phyloP scores from a whole-genome alignment of 2,113 vertebrate genomes.

The Holacanthus passer region DNA sequence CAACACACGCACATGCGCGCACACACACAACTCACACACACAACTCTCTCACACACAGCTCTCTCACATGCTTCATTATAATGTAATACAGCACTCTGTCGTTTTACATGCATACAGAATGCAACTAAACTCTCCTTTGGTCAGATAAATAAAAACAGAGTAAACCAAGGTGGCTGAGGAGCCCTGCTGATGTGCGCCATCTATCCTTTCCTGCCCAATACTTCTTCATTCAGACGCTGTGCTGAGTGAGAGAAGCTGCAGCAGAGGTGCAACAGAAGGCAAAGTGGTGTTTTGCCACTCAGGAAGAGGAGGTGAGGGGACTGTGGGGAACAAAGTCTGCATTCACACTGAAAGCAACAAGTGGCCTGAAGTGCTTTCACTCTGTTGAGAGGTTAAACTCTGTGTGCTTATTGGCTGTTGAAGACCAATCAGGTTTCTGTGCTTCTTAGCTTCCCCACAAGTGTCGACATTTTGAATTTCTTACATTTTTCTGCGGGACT shows the following conservation, averaged over 20 bases:
- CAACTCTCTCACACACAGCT: not conserved
- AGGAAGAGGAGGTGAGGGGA: not conserved
- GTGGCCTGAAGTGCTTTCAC: not conserved
- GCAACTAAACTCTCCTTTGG: conserved; percentile 54
- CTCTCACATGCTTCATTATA: not conserved
- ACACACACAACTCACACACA: conserved; percentile 16
- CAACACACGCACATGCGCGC: not conserved
- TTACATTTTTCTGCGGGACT: not conserved
- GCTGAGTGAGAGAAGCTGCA: conserved; percentile 57
- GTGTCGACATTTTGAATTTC: not conserved
- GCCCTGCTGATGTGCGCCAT: conserved; percentile 38
- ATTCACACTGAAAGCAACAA: conserved; percentile 45
- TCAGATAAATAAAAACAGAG: conserved; percentile 37
- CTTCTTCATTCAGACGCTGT: conserved; percentile 25
- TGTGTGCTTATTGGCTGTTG: conserved; percentile 19
- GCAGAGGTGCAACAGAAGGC: conserved; percentile 73
- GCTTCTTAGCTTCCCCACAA: not conserved
- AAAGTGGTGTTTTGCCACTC: conserved; percentile 71
- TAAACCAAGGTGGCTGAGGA: not conserved
- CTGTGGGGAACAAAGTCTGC: not conserved
- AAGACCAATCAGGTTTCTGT: conserved; percentile 8
- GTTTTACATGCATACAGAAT: conserved; percentile 11
- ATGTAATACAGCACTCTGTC: conserved; percentile 28
- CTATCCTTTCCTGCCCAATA: not conserved
- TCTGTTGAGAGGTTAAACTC: not conserved